phyloP scores from a whole-genome alignment of 2,888 invertebrate species.

The Metalampra italica region DNA sequence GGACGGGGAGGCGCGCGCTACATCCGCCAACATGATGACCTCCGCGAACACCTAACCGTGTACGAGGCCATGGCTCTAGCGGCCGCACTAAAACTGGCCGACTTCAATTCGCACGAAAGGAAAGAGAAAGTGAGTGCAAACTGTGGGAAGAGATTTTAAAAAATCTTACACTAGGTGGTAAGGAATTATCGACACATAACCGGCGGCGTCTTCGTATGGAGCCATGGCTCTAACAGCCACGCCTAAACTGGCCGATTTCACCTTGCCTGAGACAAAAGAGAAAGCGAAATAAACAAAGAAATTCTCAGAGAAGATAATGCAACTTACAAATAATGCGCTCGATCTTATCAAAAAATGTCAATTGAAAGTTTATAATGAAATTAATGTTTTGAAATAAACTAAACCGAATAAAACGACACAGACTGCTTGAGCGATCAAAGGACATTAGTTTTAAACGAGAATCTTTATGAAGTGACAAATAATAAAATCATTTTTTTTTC shows the following conservation, averaged over 20 bases:
- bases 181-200: no score
- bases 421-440: no score
- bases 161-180: no score
- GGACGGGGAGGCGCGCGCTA: slow-evolving; percentile 87
- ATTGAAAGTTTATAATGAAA: no score
- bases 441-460: no score
- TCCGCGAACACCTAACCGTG: slow-evolving; percentile 86
- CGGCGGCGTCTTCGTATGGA: background rate
- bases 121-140: slow-evolving; percentile 80
- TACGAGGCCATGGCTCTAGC: slow-evolving; percentile 90
- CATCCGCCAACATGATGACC: slow-evolving; percentile 90
- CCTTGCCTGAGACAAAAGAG: slow-evolving; percentile 81
- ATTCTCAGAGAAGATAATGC: no score
- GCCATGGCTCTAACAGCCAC: background rate
- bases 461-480: no score
- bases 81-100: slow-evolving; percentile 89
- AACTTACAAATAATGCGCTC: no score
- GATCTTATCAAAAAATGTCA: no score
- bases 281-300: slow-evolving; percentile 71
- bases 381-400: no score
- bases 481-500: no score
- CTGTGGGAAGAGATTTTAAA: background rate
- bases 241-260: slow-evolving; percentile 82
- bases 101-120: slow-evolving; percentile 82
- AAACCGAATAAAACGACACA: no score